Percentiles rank a stretch among this genome's conserved stretches.
phyloP scores from a whole-genome alignment of 2,888 invertebrate genomes.

The Crioceris asparagi region DNA sequence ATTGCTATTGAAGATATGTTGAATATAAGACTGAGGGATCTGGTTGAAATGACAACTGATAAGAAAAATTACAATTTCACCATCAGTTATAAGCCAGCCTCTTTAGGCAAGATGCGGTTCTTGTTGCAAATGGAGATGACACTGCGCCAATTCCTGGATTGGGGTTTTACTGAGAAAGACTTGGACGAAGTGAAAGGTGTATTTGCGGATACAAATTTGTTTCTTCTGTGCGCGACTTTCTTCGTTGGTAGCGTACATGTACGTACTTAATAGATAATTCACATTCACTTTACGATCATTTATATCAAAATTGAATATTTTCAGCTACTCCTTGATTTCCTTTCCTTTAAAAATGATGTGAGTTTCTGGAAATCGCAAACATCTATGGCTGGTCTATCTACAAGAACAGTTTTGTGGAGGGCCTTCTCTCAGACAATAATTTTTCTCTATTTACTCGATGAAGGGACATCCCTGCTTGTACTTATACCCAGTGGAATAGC shows the following conservation, averaged over 20 bases:
- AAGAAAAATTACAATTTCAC: conserved; percentile 54
- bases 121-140: conserved; percentile 68
- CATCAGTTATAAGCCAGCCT: conserved; percentile 61
- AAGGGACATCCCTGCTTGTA: conserved; percentile 83
- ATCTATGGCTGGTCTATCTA: conserved; percentile 81
- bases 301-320: too few relatives aligned
- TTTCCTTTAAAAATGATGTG: conserved; percentile 97
- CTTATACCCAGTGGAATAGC: conserved; percentile 79
- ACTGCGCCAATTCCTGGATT: conserved; percentile 53
- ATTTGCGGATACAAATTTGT: conserved; percentile 91
- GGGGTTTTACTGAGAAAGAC: conserved; percentile 89
- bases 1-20: conserved; percentile 75
- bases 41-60: conserved; percentile 53
- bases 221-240: conserved; percentile 80
- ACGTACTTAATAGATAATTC: conserved; percentile 42
- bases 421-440: conserved; percentile 86
- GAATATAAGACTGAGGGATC: conserved; percentile 66
- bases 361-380: conserved; percentile 83
- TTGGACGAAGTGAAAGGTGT: conserved; percentile 94
- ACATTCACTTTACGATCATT: too few relatives aligned
- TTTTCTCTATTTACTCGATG: conserved; percentile 85
- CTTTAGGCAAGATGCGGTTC: conserved; percentile 68
- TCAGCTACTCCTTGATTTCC: conserved; percentile 88
- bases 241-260: conserved; percentile 89
- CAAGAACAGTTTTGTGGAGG: conserved; percentile 84